Base-by-base conservation (phyloP, 2,113 vertebrate species). In the Chaetodon auriga region DNA sequence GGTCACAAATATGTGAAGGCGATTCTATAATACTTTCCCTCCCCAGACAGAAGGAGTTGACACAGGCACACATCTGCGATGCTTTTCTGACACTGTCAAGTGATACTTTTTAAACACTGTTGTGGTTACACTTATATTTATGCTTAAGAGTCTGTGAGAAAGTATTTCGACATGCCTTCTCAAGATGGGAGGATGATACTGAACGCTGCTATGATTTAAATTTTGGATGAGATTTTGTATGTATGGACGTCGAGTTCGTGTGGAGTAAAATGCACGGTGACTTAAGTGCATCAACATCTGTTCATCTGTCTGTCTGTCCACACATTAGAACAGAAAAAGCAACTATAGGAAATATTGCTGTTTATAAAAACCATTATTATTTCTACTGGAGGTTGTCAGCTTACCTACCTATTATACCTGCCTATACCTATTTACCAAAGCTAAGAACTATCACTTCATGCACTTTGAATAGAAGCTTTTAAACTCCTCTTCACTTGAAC, bases 71-170 rank as follows among this genome's bases (percentile, higher is more conserved):
- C 74, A 89, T 93, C 83, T 90, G 84, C 75, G 62, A 79, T 49
- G 83, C 82, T 89, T 83, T 87, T 86, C 82, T 92, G 90, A 94
- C 88, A 90, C 83, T 23, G 79, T 86, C 85, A 93, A 90, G 92
- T 72, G 79, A 92, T 90, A 71, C 87, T 91, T 91, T 93, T 90
- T 83, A 75, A 74, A 86, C 86, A 88, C 75, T 87, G 88, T 93
- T 93, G 87, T 90, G 78, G 76, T 88, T 89, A 89, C 81, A 84
- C 46, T 89, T 72, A 86, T 75, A 78, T 84, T 82, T 66, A 78
- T 86, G 85, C 85, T 76, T 78, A 78, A 78, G 65, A 90, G 84
- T 86, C 68, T 89, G 85, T 90, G 90, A 91, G 93, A 95, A 92
- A 91, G 69, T 78, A 89, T 91, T 92, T 85, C 64, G 83, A 76